phyloP scores from a whole-genome alignment of 2,113 vertebrate genomes.

The Dermatemys mawii region DNA sequence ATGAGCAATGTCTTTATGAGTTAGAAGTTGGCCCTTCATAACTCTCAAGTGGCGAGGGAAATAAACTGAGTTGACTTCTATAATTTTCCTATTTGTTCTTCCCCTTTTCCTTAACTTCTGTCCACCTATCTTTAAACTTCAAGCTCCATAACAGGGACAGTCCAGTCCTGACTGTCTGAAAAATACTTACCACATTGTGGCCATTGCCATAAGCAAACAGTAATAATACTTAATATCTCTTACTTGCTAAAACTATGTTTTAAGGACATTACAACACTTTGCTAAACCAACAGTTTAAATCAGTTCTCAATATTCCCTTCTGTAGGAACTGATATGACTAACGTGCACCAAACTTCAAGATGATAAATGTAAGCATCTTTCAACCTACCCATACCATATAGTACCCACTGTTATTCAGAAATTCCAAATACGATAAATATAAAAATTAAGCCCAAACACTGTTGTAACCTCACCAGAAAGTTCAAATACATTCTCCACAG shows the following conservation, averaged over 20 bases:
- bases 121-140: neutral
- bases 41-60: neutral
- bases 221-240: neutral
- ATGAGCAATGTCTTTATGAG: neutral
- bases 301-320: neutral
- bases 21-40: neutral
- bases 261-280: neutral
- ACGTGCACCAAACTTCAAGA: neutral
- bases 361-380: neutral
- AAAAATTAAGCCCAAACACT: rapidly evolving
- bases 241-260: neutral
- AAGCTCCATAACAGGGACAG: neutral
- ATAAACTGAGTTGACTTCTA: neutral
- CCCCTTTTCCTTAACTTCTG: neutral
- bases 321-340: neutral
- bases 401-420: neutral
- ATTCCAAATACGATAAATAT: neutral
- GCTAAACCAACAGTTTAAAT: neutral
- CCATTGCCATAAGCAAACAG: neutral
- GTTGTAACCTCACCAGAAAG: conserved; percentile 85
- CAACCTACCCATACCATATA: neutral
- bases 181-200: neutral
- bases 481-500: conserved; percentile 95
- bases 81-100: neutral
- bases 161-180: neutral